These are phyloP conservation scores for Coregonus sp. DNA, from an alignment of 2,797 vertebrate genomes.

Conservation along the genomic window DNA sequence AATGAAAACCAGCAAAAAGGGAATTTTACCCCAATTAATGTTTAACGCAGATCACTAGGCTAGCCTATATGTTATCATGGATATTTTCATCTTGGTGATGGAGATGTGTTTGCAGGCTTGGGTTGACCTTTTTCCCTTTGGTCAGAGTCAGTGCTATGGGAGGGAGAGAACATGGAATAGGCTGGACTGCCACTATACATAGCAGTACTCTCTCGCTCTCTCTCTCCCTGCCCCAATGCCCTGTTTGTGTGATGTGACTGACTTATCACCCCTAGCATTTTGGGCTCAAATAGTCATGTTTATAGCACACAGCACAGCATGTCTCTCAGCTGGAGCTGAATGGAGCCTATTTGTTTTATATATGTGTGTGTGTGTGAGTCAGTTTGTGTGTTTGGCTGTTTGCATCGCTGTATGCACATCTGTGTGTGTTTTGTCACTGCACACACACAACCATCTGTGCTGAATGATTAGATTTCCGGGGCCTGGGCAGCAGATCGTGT, in stretches of 20 bases:
- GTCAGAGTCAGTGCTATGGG: background rate
- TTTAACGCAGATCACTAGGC: slow-evolving; percentile 47
- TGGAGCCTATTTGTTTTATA: slow-evolving; percentile 22
- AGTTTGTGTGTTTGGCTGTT: slow-evolving; percentile 41
- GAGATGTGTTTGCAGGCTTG: background rate
- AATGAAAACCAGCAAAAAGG: slow-evolving; percentile 34
- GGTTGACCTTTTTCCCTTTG: background rate
- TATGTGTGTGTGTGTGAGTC: slow-evolving; percentile 7
- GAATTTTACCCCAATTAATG: slow-evolving; percentile 54
- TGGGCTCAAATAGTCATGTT: background rate
- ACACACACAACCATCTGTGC: slow-evolving; percentile 61
- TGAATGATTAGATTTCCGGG: slow-evolving; percentile 71
- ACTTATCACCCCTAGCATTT: background rate
- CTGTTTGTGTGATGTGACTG: slow-evolving; percentile 13
- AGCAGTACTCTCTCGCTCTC: background rate
- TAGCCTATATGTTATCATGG: slow-evolving; percentile 10
- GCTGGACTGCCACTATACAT: background rate
- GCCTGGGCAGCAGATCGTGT: slow-evolving; percentile 55
- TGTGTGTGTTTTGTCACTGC: slow-evolving; percentile 55
- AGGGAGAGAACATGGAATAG: background rate
- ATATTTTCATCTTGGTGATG: background rate
- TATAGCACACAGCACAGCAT: background rate
- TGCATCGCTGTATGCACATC: slow-evolving; percentile 69
- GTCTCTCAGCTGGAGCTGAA: slow-evolving; percentile 3
- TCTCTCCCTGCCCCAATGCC: background rate